Evolutionary conservation across 2,888 invertebrate species (phyloP), one percentile per base, ranked within the genome.

Genomic region (Gonocerus acuteangulatus): DNA sequence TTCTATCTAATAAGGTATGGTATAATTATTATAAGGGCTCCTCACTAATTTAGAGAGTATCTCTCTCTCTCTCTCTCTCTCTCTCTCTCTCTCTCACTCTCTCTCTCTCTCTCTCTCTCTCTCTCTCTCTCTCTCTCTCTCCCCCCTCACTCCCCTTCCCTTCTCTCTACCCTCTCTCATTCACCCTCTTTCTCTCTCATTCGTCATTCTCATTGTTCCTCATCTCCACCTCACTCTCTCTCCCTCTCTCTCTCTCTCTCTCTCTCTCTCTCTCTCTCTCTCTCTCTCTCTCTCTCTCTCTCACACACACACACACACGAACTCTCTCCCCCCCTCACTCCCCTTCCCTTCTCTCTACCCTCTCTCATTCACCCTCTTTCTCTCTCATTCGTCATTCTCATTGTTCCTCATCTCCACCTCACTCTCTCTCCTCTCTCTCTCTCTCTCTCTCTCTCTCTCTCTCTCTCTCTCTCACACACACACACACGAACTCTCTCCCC

Each of bases 221-320:
- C 18, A 9, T 48, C 48, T 48, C 21, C 18, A 9, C 18, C 21
- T 48, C 48, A 11, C 48, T 6, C 21, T 22, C 48, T 48, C 48
- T 48, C 48, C 3, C 48, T 42, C 42, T 42, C 42, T 42, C 42
- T 42, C 42, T 42, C 48, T 21, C 48, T 22, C 48, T 6, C 48
- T 22, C 48, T 48, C 48, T 48, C 48, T 16, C 48, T 48, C 48
- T 48, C 48, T 48, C 48, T 16, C 48, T 48, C 48, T 48, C 48
- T 48, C 48, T 48, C 48, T 16, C 48, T 48, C 48, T 48, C 48
- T 48, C 48, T 48, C 48, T 48, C 48, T 18, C 18, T 19, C 48
- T 48, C 18, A 6, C 27, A 27, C 27, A 6, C 27, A 6, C 27
- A 6, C 27, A 6, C 27, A 6, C 27, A 6, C 27, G 6, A 3